Conservation (phyloP, 1,140 invertebrate species). For the Tribolium madens region DNA sequence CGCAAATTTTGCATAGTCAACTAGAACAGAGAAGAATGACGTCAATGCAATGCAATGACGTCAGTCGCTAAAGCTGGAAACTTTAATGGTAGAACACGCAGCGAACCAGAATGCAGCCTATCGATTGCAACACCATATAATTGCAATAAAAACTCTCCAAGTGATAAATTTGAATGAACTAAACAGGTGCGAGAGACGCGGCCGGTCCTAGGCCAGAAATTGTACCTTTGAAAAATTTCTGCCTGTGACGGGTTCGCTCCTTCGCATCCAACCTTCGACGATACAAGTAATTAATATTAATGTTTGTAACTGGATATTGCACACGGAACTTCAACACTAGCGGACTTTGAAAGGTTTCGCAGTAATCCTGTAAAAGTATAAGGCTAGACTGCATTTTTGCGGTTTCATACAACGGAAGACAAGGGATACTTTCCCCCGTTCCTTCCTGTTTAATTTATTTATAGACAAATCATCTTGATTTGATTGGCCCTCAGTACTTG, state of each 20-base stretch:
- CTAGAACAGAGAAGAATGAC: slow-evolving; percentile 9
- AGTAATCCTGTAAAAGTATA: slow-evolving; percentile 58
- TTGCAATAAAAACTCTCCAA: too few species aligned
- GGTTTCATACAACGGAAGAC: slow-evolving; percentile 55
- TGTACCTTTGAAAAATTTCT: slow-evolving; percentile 63
- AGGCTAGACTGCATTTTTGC: slow-evolving; percentile 55
- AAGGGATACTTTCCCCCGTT: slow-evolving; percentile 41
- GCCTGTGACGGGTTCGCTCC: slow-evolving; percentile 64
- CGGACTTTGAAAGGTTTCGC: slow-evolving; percentile 50
- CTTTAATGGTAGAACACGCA: slow-evolving; percentile 13
- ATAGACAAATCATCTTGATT: not conserved
- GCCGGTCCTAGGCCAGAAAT: slow-evolving; percentile 60
- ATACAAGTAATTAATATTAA: not conserved
- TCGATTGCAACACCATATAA: not conserved
- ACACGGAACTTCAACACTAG: slow-evolving; percentile 43
- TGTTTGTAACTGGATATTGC: slow-evolving; percentile 25
- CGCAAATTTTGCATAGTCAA: not conserved
- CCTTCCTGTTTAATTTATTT: slow-evolving; percentile 44
- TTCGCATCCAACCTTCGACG: not conserved
- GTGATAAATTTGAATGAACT: too few species aligned
- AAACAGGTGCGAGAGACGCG: slow-evolving; percentile 28
- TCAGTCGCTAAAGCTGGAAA: slow-evolving; percentile 11
- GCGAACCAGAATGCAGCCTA: not conserved
- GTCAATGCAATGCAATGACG: slow-evolving; percentile 24
- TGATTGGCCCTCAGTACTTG: not conserved